Base-by-base conservation (phyloP, 2,113 vertebrate genomes). In the Xenopus tropicalis region DNA sequence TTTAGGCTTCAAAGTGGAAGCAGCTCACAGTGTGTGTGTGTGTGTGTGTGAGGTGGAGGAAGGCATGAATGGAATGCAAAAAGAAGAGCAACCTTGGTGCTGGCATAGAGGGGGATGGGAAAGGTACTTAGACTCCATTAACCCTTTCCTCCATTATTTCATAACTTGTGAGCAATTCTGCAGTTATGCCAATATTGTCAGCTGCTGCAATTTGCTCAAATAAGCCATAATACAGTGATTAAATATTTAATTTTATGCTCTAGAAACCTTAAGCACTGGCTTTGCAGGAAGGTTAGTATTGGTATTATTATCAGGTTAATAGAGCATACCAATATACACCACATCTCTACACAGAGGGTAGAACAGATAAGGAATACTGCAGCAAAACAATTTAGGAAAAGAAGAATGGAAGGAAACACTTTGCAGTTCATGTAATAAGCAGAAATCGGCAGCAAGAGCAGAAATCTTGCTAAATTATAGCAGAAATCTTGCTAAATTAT, bases 1-100 rank as follows among this genome's bases (percentile, higher is more conserved):
- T 22, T 66, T 58, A 58, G 63, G 54, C 63, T 66, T 74, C 63
- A 74, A 74, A 74, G 63, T 19, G 54, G 42, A 71, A 59, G 22
- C 43, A 25, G 23, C 22, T 73, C 52, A 19, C 37, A 61, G 56
- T 64, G 21, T 52, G 67, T 43, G 51, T 48, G 63, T 22, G 22
- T 59, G 21, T 52, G 67, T 43, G 51, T 48, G 63, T 22, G 22
- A 23, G 57, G 57, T 14, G 54, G 42, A 25, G 63, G 24, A 21
- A 44, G n/a, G 21, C n/a, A 43, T 23, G 69, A 70, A 70, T 48
- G 25, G 57, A 61, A 16, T 48, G 58, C 21, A 46, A 29, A 29
- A 65, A 48, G 25, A 48, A 61, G 22, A 74, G 42, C 52, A 58
- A 43, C 19, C 20, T 66, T 25, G 54, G 63, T 48, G 54, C 52